Evolutionary conservation across 2,113 vertebrate genomes (phyloP).

Genomic region (Anguilla rostrata): DNA sequence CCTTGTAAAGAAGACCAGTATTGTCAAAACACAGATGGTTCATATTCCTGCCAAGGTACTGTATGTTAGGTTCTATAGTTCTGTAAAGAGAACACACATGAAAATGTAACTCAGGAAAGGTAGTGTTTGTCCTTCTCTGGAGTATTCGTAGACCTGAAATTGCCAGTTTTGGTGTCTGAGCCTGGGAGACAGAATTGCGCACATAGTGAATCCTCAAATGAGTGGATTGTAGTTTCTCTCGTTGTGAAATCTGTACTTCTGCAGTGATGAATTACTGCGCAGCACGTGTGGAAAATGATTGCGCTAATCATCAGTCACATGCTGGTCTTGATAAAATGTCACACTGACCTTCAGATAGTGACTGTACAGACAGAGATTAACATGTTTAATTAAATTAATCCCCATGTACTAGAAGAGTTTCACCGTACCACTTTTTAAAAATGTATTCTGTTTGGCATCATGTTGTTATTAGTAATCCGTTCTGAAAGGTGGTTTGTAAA

Average conservation of each 20-base stretch:
- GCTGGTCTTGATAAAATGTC: background rate
- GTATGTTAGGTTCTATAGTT: background rate
- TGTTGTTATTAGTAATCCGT: background rate
- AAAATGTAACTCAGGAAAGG: background rate
- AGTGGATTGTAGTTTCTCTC: background rate
- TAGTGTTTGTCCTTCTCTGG: background rate
- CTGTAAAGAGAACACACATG: background rate
- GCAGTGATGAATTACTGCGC: background rate
- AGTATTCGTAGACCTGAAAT: background rate
- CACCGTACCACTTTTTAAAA: background rate
- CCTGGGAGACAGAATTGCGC: background rate
- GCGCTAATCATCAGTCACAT: background rate
- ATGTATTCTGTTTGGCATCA: background rate
- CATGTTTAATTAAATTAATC: background rate
- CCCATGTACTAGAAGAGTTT: background rate
- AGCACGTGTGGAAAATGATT: background rate
- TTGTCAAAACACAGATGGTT: conserved; percentile 84
- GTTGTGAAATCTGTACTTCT: background rate
- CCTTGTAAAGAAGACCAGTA: conserved; percentile 78
- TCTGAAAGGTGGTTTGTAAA: background rate
- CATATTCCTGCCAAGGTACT: conserved; percentile 84
- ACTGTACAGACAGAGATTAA: background rate
- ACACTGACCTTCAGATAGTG: background rate
- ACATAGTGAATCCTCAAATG: background rate
- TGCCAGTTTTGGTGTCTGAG: background rate